Conservation (phyloP, 1,140 invertebrate genomes). For the Liolophura sinensis region DNA sequence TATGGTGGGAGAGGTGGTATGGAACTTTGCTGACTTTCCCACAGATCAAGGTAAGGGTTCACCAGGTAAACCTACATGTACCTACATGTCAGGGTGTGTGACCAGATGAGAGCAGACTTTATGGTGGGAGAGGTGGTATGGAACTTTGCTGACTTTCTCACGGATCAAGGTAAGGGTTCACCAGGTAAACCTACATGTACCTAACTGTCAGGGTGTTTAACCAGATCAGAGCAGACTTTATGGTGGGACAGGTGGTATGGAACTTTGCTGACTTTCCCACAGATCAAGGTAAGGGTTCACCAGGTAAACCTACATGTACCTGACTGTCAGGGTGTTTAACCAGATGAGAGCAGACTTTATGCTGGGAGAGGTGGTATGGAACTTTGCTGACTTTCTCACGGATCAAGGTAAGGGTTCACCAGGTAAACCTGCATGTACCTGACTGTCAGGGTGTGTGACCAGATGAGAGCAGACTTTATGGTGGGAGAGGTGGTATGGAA, state of each 20-base stretch:
- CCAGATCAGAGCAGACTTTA: constrained; percentile 72
- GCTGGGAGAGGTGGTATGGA: constrained; percentile 92
- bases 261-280: constrained; percentile 81
- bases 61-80: no score
- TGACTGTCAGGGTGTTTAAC: constrained; percentile 75
- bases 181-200: no score
- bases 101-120: constrained; percentile 75
- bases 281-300: constrained; percentile 58
- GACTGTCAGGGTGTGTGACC: constrained; percentile 75
- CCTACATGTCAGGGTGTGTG: constrained; percentile 86
- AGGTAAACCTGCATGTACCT: no score
- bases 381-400: constrained; percentile 77
- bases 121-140: constrained; percentile 97
- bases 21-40: constrained; percentile 88
- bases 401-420: constrained; percentile 61
- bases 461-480: constrained; percentile 75
- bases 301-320: no score
- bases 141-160: constrained; percentile 86
- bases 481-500: constrained; percentile 94
- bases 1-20: constrained; percentile 95
- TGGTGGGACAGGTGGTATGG: constrained; percentile 91
- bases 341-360: constrained; percentile 75
- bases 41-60: constrained; percentile 64
- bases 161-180: constrained; percentile 62
- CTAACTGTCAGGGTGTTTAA: constrained; percentile 81